Conservation (phyloP, 2,888 invertebrate genomes). For the Mesorhabditis spiculigera region DNA sequence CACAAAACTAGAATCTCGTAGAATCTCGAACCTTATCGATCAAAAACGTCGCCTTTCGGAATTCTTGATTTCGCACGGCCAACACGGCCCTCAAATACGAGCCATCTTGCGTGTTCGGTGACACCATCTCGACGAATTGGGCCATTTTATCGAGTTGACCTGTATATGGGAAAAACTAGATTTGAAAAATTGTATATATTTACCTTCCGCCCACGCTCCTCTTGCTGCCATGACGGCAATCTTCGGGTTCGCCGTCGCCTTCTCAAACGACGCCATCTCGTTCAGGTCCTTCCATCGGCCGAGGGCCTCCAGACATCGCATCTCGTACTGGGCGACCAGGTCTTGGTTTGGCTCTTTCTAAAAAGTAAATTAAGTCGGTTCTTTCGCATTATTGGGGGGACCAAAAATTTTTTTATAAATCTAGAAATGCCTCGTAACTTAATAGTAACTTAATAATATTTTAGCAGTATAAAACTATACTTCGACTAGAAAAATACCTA, state of each 20-base stretch:
- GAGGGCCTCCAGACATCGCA: constrained; percentile 91
- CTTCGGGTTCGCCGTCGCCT: constrained; percentile 43
- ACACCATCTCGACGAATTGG: constrained; percentile 74
- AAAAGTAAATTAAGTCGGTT: constrained; percentile 64
- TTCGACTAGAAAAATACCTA: no score
- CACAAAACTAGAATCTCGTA: not conserved
- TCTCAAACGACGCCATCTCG: constrained; percentile 17
- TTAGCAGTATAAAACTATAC: no score
- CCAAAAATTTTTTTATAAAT: no score
- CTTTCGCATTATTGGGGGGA: no score
- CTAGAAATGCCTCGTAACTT: no score
- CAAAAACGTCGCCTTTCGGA: constrained; percentile 64
- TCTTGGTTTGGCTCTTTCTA: no score
- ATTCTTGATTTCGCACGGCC: constrained; percentile 72
- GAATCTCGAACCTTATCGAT: constrained; percentile 71
- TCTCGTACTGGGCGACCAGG: constrained; percentile 79
- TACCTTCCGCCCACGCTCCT: constrained; percentile 86
- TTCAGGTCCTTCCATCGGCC: constrained; percentile 78
- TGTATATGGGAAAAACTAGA: constrained; percentile 34
- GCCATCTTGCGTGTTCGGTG: constrained; percentile 88
- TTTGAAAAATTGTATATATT: constrained; percentile 6
- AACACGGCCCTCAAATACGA: constrained; percentile 91
- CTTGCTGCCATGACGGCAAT: constrained; percentile 85
- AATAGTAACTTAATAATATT: no score
- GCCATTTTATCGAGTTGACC: constrained; percentile 90